These are phyloP conservation scores for Morinoia aosen DNA, from an alignment of 2,888 invertebrate genomes.

Conservation along the genomic window DNA sequence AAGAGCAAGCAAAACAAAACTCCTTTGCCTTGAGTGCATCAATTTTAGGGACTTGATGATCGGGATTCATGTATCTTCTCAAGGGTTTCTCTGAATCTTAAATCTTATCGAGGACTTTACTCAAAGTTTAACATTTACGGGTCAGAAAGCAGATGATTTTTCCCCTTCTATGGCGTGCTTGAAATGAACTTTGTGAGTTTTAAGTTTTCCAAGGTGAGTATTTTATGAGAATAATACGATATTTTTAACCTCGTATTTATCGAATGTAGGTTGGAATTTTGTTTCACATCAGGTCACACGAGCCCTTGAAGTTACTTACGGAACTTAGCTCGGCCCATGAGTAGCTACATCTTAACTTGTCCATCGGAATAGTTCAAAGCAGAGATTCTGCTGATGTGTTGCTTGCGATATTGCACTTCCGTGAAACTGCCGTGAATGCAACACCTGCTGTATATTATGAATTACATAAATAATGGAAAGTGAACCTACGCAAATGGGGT, in stretches of 20 bases:
- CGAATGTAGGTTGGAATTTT: no score
- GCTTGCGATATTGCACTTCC: no score
- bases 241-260: neutral
- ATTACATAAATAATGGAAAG: no score
- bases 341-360: no score
- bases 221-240: neutral
- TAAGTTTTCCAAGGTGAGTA: neutral
- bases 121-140: neutral
- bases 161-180: neutral
- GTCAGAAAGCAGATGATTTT: neutral
- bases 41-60: conserved; percentile 29
- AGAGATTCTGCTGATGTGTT: no score
- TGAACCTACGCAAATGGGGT: no score
- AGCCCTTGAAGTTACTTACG: no score
- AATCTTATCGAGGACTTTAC: neutral
- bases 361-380: no score
- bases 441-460: no score
- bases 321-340: no score
- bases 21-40: neutral
- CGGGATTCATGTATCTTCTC: conserved; percentile 29
- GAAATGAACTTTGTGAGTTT: neutral
- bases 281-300: no score
- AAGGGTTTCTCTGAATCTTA: conserved; percentile 10
- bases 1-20: conserved; percentile 39
- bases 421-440: no score